A percentile compares a stretch with the other conserved stretches of the same genome.
These are phyloP conservation scores for Abrostola tripartita DNA, from an alignment of 2,888 invertebrate genomes.

Conservation along the genomic window DNA sequence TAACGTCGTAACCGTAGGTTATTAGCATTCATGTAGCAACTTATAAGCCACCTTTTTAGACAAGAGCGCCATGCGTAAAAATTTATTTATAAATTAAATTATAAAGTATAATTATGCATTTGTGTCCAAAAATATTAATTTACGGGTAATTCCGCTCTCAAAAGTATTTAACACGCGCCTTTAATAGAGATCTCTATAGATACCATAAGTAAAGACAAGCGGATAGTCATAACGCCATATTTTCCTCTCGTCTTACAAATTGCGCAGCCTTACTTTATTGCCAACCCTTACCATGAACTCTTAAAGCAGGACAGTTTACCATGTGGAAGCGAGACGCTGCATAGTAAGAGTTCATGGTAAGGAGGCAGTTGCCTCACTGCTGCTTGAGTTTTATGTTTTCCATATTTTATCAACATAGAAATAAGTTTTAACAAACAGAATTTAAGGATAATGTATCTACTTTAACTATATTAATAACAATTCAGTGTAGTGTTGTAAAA, in stretches of 20 bases:
- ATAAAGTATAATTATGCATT: too few species aligned
- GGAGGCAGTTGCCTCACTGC: background rate
- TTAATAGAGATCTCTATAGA: slow-evolving; percentile 10
- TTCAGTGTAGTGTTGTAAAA: too few species aligned
- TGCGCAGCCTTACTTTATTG: too few species aligned
- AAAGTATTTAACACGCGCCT: background rate
- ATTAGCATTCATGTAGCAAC: background rate
- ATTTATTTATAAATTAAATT: too few species aligned
- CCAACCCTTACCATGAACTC: too few species aligned
- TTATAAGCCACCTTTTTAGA: too few species aligned
- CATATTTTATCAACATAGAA: background rate
- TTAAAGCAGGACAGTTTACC: too few species aligned
- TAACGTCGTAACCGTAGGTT: background rate
- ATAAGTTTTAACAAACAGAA: background rate
- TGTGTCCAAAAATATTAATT: too few species aligned
- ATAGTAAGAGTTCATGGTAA: too few species aligned
- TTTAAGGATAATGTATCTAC: background rate
- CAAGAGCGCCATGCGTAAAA: too few species aligned
- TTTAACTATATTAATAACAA: too few species aligned
- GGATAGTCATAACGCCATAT: slow-evolving; percentile 14
- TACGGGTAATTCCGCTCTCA: background rate
- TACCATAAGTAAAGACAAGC: slow-evolving; percentile 6
- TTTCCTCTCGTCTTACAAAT: slow-evolving; percentile 8
- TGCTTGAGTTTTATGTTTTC: background rate
- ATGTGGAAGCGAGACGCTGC: too few species aligned